Base-by-base conservation (phyloP, 2,888 invertebrate species). In the Danaus chrysippus region DNA sequence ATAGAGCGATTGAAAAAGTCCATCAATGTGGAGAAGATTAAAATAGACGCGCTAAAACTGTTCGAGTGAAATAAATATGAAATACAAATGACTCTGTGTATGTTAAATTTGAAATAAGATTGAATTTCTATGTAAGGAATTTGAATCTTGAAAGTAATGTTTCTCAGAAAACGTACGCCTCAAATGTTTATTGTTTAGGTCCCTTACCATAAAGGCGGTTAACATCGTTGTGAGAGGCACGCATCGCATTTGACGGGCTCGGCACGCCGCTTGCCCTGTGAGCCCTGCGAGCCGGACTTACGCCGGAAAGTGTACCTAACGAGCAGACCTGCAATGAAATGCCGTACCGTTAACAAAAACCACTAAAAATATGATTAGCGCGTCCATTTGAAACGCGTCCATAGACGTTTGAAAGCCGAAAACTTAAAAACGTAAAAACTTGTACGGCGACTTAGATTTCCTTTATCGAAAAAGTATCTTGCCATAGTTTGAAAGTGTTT, bases 251-350 rank as follows among this genome's bases (percentile, higher is more conserved):
- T 86, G 86, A 87, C 89, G 81, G 89, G 87, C 82, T 91, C 91
- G 77, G 85, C 81, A 77, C 87, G 87, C 80, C 87, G 85, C 85
- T 86, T 89, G 85, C 83, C 84, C 84, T 87, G 89, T 84, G 91
- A 86, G 84, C 84, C 87, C 81, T 90, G 91, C 82, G 90, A 87
- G 82, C 87, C 89, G 86, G 91, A 90, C 87, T 91, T 91, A 91
- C 91, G 91, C 83, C 91, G 91, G 87, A 91, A 91, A 87, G 91
- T 91, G 91, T 91, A 91, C 91, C 91, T 91, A 91, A 91, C 91
- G 89, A 91, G 91, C 81, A 91, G 91, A 91, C 91, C 91, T 91
- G 91, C 86, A 91, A 91, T 90, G 87, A 91, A 91, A 91, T 81
- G 91, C 87, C 85, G 84, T 81, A 90, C 88, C 89, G 91, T 91